Base-by-base conservation (phyloP, 2,888 invertebrate species). In the Nymphalis polychloros region DNA sequence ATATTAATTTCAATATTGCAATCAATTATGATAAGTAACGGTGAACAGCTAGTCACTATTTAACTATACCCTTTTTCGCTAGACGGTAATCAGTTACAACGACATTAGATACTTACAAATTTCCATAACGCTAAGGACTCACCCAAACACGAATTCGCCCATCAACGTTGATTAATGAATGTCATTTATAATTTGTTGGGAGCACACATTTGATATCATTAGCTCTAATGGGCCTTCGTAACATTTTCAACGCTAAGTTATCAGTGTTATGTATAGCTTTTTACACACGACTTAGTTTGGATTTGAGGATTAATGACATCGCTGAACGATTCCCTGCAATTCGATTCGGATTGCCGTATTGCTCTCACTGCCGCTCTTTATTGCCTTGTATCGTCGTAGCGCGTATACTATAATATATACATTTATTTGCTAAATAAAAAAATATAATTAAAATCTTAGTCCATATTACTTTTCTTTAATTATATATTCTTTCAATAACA, bases 131-230 rank as follows among this genome's bases (percentile, higher is more conserved):
- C 53, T 27, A 19, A 13, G 5, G 35, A 35, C 55, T n/a, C 55
- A 55, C 55, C 55, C 31, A 55, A 27, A 31, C 27, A 55, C 1
- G 31, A 31, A 35, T 31, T 49, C 63, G 50, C 63, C 63, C 63
- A 63, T 31, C 59, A 57, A 17, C 27, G 61, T 61, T 69, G 66
- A 64, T 69, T 52, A 71, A 69, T 69, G 61, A 13, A 10, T 57
- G 52, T 57, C 66, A 64, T 69, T 71, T 69, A 71, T 64, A 67
- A 71, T 71, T 69, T 57, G 69, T 46, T 23, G 60, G 50, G 35
- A 41, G 66, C 57, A 64, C 53, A 65, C 69, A 67, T 66, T 63
- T 69, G 61, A 64, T 69, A 69, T 66, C 57, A 69, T 71, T 67
- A 71, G 67, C 60, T 47, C 61, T 71, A 69, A 71, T 69, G 66